Base-by-base conservation (phyloP, 2,797 vertebrate genomes). In the Nannoperca obscura region DNA sequence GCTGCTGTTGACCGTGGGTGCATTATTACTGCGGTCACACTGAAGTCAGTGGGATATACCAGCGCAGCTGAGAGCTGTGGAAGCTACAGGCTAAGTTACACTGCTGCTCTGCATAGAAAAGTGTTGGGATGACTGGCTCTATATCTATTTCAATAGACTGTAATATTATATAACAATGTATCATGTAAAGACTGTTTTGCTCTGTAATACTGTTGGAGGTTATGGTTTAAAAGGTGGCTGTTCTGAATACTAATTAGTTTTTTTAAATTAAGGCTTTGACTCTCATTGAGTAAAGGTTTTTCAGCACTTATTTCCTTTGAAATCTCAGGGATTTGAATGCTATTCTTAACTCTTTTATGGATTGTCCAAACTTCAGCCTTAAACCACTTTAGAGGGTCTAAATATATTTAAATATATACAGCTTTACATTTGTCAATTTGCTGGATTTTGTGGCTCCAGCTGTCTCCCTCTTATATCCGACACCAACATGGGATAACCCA, bases 1-100 rank as follows among this genome's bases (percentile, higher is more conserved):
- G 19, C 85, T 94, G 75, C 59, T 77, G 0, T 32, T 93, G 1
- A 76, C 88, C 7, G 72, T 44, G 0, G 57, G 32, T 2, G 57
- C 57, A 0, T 11, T 50, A 2, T 42, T 84, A 3, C 64, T 88
- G 81, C 32, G 82, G 50, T 57, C 17, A 34, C 17, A 4, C 40
- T 89, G 80, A 92, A 10, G 14, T 32, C 63, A 32, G n/a, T 7
- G 22, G 7, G 40, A 24, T 0, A 5, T 0, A 42, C 2, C 2
- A 14, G 14, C 1, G 14, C 30, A 13, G 58, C 7, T 32, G 27
- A 24, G 19, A 15, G 20, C 24, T n/a, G n/a, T 0, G 9, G 34
- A 38, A 12, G 24, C 22, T 7, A 13, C 2, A 19, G 6, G 9
- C 7, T n/a, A 9, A 4, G 34, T 20, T 10, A 46, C 36, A 19